A percentile compares a stretch with the other conserved stretches of the same genome.
Conservation (phyloP, 2,797 vertebrate genomes). For the Coranthus polyacanthus region DNA sequence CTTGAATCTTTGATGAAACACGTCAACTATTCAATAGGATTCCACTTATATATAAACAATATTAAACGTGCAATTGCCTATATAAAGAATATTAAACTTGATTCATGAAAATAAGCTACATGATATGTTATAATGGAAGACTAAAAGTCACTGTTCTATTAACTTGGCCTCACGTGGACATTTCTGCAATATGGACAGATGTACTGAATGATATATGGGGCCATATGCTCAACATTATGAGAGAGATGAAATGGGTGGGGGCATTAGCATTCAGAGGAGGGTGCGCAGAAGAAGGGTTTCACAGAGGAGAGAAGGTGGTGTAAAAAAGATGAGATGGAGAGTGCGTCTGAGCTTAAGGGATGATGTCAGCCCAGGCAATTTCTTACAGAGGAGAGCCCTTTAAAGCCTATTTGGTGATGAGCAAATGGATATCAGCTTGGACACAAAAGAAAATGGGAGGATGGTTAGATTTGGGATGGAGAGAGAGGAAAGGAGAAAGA, state of each 20-base stretch:
- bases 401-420: slow-evolving; percentile 34
- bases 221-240: slow-evolving; percentile 34
- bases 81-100: neutral
- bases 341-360: slow-evolving; percentile 43
- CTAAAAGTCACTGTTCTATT: neutral
- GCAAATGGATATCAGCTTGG: slow-evolving; percentile 31
- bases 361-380: slow-evolving; percentile 51
- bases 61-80: neutral
- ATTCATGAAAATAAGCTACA: neutral
- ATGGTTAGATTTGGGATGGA: slow-evolving; percentile 22
- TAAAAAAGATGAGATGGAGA: slow-evolving; percentile 50
- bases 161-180: neutral
- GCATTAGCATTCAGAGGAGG: slow-evolving; percentile 48
- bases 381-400: slow-evolving; percentile 29
- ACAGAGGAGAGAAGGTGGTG: slow-evolving; percentile 37
- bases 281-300: slow-evolving; percentile 15
- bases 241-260: slow-evolving; percentile 6
- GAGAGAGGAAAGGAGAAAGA: slow-evolving; percentile 24
- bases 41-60: neutral
- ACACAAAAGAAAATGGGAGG: slow-evolving; percentile 34
- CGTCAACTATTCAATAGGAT: neutral
- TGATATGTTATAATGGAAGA: slow-evolving; percentile 4
- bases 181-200: slow-evolving; percentile 26
- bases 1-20: neutral
- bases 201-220: slow-evolving; percentile 37